A percentile compares a stretch with the other conserved stretches of the same genome.
These are phyloP conservation scores for Gyrodactylus salaris DNA, from an alignment of 1,140 invertebrate genomes.

Conservation along the genomic window DNA sequence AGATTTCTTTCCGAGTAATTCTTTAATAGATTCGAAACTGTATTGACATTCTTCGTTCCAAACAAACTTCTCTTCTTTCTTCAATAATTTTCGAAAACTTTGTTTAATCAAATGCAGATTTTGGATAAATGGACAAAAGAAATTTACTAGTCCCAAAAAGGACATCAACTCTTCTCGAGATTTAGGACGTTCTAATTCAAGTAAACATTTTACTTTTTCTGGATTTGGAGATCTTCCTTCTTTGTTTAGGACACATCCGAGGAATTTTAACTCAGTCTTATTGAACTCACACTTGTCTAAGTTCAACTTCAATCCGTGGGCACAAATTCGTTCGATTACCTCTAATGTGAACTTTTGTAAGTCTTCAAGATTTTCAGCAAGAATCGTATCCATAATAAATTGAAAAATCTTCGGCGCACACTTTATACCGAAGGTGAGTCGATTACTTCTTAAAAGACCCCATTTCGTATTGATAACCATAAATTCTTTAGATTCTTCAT, in stretches of 20 bases:
- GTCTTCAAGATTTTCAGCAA: neutral
- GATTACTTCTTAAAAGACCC: constrained; percentile 10
- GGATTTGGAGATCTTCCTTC: neutral
- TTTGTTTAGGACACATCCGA: neutral
- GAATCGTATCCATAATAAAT: neutral
- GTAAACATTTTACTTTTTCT: neutral
- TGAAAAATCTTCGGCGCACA: neutral
- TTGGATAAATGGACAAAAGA: neutral
- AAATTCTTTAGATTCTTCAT: constrained; percentile 11
- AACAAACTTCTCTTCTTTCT: neutral
- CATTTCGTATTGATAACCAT: constrained; percentile 10
- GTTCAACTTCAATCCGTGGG: neutral
- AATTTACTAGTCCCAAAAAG: neutral
- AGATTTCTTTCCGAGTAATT: neutral
- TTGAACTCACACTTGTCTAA: neutral
- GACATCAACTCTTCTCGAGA: neutral
- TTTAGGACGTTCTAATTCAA: neutral
- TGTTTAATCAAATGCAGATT: neutral
- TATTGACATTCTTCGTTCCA: neutral
- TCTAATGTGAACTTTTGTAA: neutral
- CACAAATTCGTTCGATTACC: neutral
- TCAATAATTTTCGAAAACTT: neutral
- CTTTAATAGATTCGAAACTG: neutral
- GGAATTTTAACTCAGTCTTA: neutral
- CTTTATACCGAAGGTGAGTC: neutral